phyloP scores from a whole-genome alignment of 2,113 vertebrate genomes.

The Salvator merianae region DNA sequence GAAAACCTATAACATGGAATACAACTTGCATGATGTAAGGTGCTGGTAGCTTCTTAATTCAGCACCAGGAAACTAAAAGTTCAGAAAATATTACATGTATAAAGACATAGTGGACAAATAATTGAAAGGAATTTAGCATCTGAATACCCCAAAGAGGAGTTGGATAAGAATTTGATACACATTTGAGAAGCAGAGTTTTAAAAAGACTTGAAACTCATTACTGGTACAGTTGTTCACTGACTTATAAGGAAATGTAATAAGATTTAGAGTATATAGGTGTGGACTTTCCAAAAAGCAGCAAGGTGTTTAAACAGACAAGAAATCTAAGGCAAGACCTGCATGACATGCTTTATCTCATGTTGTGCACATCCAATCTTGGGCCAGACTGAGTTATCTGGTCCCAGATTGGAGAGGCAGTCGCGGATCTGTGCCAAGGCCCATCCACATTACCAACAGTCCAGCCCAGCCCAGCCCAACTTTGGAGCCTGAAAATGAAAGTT shows the following conservation, averaged over 20 bases:
- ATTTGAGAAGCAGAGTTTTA: conserved; percentile 33
- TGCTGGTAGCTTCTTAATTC: conserved; percentile 13
- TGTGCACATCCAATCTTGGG: no score
- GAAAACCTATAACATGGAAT: not conserved
- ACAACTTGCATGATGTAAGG: not conserved
- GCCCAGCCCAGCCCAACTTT: no score
- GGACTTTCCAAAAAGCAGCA: not conserved
- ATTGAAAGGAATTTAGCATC: conserved; percentile 34
- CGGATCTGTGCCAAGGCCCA: no score
- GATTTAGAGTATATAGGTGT: not conserved
- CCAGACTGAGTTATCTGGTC: no score
- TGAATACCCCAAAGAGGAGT: conserved; percentile 11
- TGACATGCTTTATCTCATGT: no score
- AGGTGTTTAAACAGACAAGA: not conserved
- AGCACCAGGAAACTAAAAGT: not conserved
- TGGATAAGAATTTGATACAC: conserved; percentile 8
- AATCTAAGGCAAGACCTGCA: no score
- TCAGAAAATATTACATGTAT: conserved; percentile 13
- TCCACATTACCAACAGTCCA: no score
- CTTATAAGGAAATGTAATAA: conserved; percentile 37
- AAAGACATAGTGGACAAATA: conserved; percentile 28
- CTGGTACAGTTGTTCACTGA: conserved; percentile 36
- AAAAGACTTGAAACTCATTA: conserved; percentile 31
- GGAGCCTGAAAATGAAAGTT: no score
- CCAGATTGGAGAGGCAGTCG: no score